Conservation (phyloP, 2,113 vertebrate genomes). For the Pimephales promelas region DNA sequence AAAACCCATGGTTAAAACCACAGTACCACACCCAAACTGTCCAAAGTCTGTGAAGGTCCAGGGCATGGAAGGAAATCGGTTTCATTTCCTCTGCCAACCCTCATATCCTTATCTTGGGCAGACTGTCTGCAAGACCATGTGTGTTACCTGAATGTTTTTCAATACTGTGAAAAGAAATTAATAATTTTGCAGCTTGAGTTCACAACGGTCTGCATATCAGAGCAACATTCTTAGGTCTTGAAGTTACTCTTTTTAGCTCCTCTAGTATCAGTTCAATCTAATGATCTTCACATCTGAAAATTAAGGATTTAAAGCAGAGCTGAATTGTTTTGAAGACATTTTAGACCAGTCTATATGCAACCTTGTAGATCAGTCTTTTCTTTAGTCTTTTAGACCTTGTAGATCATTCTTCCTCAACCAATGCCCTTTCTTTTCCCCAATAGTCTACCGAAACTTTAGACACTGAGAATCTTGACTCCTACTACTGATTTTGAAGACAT, state of each 20-base stretch:
- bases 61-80: neutral
- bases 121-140: neutral
- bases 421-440: no score
- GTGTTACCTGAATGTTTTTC: neutral
- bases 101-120: slow-evolving; percentile 31
- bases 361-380: no score
- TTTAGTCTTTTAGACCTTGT: neutral
- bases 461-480: no score
- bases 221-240: neutral
- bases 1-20: slow-evolving; percentile 11
- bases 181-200: neutral
- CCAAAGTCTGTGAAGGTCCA: neutral
- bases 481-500: neutral
- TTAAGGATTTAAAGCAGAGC: no score
- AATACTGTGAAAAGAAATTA: neutral
- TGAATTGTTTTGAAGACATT: neutral
- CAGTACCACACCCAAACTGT: neutral
- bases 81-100: slow-evolving; percentile 21
- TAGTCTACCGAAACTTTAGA: no score
- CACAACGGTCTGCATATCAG: neutral
- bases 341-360: no score
- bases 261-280: neutral
- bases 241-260: neutral
- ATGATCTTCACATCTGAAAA: neutral
- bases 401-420: no score